Conservation (phyloP, 1,140 invertebrate genomes). For the Dryas iulia region DNA sequence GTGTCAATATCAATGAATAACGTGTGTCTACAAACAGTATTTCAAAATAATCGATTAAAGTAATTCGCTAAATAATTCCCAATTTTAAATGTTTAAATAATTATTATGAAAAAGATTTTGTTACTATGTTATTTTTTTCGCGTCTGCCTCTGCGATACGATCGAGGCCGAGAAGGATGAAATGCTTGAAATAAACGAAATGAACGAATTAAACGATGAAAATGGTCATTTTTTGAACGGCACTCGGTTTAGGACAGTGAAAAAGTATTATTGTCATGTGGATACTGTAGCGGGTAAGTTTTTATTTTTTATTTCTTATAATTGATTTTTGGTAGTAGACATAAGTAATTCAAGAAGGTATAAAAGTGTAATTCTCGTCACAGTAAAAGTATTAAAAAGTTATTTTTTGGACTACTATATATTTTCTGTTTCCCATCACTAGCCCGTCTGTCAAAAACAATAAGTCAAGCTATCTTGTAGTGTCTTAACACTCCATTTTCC, state of each 20-base stretch:
- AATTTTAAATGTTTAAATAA: background rate
- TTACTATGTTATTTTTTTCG: constrained; percentile 28
- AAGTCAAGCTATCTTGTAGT: too few relatives aligned
- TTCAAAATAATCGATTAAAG: background rate
- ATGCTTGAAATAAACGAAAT: constrained; percentile 8
- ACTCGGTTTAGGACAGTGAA: constrained; percentile 24
- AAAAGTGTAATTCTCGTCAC: too few relatives aligned
- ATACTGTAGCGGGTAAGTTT: constrained; percentile 6
- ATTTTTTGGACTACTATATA: too few relatives aligned
- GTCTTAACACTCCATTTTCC: too few relatives aligned
- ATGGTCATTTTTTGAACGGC: constrained; percentile 8
- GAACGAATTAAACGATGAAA: background rate
- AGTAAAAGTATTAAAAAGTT: too few relatives aligned
- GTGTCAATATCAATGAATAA: background rate
- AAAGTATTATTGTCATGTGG: constrained; percentile 25
- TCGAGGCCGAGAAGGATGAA: background rate
- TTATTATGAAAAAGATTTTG: constrained; percentile 31
- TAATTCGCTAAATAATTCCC: background rate
- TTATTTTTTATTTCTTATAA: background rate
- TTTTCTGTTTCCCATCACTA: too few relatives aligned
- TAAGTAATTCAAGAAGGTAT: too few relatives aligned
- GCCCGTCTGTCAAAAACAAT: too few relatives aligned
- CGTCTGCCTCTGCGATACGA: constrained; percentile 11
- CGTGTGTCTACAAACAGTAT: background rate
- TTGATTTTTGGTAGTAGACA: background rate